Base-by-base conservation (phyloP, 2,888 invertebrate genomes). In the Tineola bisselliella region DNA sequence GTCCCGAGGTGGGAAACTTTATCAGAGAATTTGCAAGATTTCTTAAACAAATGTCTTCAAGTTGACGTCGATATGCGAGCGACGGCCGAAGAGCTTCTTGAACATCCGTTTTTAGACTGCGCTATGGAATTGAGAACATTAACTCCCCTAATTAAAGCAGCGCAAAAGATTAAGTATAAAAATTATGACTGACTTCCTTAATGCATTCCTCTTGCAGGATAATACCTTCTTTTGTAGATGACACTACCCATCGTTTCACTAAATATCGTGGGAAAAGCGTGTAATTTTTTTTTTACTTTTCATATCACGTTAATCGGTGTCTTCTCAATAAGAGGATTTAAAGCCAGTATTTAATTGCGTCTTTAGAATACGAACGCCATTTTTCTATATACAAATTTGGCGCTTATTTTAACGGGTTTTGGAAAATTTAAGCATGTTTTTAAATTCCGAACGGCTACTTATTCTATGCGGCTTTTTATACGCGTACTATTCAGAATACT, bases 81-180 rank as follows among this genome's bases (percentile, higher is more conserved):
- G 1, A 89, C 92, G 0, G 94, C 96, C 0, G 89, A 89, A 8
- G 92, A 95, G 70, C 88, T 97, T 5, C 84, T 97, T n/a, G 75
- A 81, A 1, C 96, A 96, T 79, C 90, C 92, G 0, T 96, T 97
- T 84, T 84, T 96, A 54, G 81, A 90, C 44, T 92, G 93, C 67
- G 91, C 95, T 61, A 94, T 94, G 82, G 93, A 94, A 69, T 88
- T 97, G 15, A 88, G 90, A 61, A 93, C 94, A 0, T 87, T 98
- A 33, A 93, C 93, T 63, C 97, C 97, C 30, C 90, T 98, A 63
- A 98, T 98, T 66, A 91, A 91, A 73, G 97, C 96, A 59, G 98
- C 98, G 54, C 95, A 96, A 70, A 92, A 92, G 75, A 93, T 96
- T 69, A 88, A 95, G 58, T 91, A 91, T 68, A 93, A 93, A 71